phyloP scores from a whole-genome alignment of 1,140 invertebrate genomes.

The Neuroterus valhalla region DNA sequence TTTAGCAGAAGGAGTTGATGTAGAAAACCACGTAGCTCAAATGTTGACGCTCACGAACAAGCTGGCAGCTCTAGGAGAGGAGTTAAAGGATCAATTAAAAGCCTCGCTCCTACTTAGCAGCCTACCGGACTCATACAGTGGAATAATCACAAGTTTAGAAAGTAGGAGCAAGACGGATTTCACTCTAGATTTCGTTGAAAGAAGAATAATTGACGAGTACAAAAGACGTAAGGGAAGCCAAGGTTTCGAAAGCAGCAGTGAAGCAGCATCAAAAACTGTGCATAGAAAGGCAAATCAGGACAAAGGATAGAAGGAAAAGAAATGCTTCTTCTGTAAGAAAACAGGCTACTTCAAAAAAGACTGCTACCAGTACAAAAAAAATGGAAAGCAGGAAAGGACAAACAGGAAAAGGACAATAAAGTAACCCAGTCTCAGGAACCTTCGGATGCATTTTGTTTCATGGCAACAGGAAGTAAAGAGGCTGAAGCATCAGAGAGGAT shows the following conservation, averaged over 20 bases:
- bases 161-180: slow-evolving; percentile 40
- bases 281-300: background rate
- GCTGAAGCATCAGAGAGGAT: background rate
- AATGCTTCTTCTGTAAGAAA: slow-evolving; percentile 40
- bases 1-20: slow-evolving; percentile 15
- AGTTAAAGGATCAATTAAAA: slow-evolving; percentile 40
- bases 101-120: slow-evolving; percentile 45
- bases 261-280: slow-evolving; percentile 11
- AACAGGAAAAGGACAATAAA: slow-evolving; percentile 24
- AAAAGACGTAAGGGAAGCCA: slow-evolving; percentile 11
- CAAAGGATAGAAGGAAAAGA: background rate
- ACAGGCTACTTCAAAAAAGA: slow-evolving; percentile 35
- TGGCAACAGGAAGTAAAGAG: background rate
- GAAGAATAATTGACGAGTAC: slow-evolving; percentile 34
- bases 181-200: slow-evolving; percentile 38
- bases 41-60: slow-evolving; percentile 35
- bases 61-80: slow-evolving; percentile 40
- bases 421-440: background rate
- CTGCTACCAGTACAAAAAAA: slow-evolving; percentile 36
- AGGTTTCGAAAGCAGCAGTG: background rate
- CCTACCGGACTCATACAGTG: slow-evolving; percentile 42
- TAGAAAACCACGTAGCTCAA: slow-evolving; percentile 39
- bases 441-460: slow-evolving; percentile 20
- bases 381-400: slow-evolving; percentile 36
- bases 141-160: slow-evolving; percentile 43